Evolutionary conservation across 2,113 vertebrate species (phyloP).

Genomic region (Leiothrix lutea): DNA sequence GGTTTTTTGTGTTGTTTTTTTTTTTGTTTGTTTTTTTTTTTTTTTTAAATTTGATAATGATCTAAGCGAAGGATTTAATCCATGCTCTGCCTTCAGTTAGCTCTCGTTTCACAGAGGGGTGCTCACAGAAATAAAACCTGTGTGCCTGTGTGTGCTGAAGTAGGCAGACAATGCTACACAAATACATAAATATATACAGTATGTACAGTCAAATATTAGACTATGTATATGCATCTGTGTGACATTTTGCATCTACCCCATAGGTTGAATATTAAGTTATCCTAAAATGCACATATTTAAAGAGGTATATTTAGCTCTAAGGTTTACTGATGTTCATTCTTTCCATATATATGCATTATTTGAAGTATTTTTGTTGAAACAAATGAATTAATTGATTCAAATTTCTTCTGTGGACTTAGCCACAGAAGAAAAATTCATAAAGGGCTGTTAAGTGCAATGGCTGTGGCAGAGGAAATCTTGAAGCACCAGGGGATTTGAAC

Average conservation of each 20-base stretch:
- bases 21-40: too few relatives aligned
- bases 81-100: not conserved
- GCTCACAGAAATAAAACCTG: not conserved
- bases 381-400: not conserved
- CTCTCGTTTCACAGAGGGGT: not conserved
- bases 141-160: not conserved
- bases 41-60: not conserved
- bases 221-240: not conserved
- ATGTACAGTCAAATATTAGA: not conserved
- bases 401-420: not conserved
- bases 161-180: not conserved
- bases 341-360: not conserved
- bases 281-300: not conserved
- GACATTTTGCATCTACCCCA: not conserved
- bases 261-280: not conserved
- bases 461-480: not conserved
- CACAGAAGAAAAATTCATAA: not conserved
- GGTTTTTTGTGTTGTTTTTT: too few relatives aligned
- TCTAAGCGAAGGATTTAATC: not conserved
- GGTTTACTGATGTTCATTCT: not conserved
- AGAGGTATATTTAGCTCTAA: not conserved
- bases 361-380: not conserved
- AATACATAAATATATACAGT: not conserved
- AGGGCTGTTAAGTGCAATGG: not conserved
- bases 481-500: not conserved